Evolutionary conservation across 2,797 vertebrate genomes (phyloP).

Genomic region (Enteromius trimaculatus): DNA sequence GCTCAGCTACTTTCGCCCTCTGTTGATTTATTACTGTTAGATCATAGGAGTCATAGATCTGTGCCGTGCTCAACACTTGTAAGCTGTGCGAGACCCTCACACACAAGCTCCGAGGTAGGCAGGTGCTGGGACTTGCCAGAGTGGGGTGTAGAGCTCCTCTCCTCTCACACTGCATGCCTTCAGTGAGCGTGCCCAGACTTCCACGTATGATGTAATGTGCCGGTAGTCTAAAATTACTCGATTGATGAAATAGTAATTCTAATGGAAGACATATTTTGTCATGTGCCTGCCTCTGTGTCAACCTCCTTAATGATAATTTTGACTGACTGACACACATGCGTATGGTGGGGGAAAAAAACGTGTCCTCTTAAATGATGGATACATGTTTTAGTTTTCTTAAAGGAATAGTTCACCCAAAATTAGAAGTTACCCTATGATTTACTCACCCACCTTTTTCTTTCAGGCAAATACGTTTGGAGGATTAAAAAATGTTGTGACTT

Average conservation of each 20-base stretch:
- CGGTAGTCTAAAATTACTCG: constrained; percentile 34
- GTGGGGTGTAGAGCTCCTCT: constrained; percentile 33
- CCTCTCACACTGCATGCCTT: constrained; percentile 8
- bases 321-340: neutral
- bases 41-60: neutral
- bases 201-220: constrained; percentile 40
- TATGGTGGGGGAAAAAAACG: neutral
- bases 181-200: constrained; percentile 48
- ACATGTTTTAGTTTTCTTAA: neutral
- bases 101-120: constrained; percentile 45
- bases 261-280: constrained; percentile 45
- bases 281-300: constrained; percentile 20
- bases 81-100: constrained; percentile 1
- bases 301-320: neutral
- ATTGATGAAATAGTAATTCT: constrained; percentile 45
- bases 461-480: no score
- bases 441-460: no score
- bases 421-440: no score
- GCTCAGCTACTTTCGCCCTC: constrained; percentile 14
- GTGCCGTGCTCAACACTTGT: neutral
- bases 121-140: constrained; percentile 59
- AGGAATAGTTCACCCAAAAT: no score
- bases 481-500: no score
- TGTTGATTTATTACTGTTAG: constrained; percentile 24
- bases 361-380: neutral